Evolutionary conservation across 2,888 invertebrate species (phyloP).

Genomic region (Branchellion lobata): DNA sequence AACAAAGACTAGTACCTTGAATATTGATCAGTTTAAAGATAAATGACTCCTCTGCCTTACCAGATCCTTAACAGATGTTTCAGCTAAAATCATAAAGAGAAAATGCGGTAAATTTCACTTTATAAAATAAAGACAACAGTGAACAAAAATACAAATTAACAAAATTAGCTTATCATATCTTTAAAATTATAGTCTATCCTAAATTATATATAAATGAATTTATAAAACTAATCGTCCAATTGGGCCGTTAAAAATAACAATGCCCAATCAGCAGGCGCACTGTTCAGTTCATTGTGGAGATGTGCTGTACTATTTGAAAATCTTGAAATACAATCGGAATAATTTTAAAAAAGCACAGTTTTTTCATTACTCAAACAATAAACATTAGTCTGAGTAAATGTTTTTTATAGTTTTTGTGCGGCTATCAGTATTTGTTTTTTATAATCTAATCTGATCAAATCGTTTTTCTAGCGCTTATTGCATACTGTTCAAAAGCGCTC

Average conservation of each 20-base stretch:
- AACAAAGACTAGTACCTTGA: background rate
- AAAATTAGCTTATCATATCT: background rate
- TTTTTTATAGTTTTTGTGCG: too few relatives aligned
- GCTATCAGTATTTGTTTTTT: too few relatives aligned
- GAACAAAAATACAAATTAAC: background rate
- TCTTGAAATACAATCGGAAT: too few relatives aligned
- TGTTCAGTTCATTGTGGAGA: background rate
- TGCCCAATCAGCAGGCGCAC: constrained; percentile 23
- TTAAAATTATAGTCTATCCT: background rate
- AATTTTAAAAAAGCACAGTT: too few relatives aligned
- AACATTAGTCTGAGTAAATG: too few relatives aligned
- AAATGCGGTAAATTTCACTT: too few relatives aligned
- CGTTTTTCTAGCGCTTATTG: too few relatives aligned
- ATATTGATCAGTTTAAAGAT: background rate
- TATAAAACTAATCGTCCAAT: constrained; percentile 8
- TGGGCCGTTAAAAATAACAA: constrained; percentile 15
- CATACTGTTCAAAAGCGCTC: too few relatives aligned
- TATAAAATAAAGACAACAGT: too few relatives aligned
- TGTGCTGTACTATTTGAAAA: background rate
- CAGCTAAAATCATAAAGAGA: constrained; percentile 1
- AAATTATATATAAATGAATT: constrained; percentile 12
- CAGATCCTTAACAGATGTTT: constrained; percentile 22
- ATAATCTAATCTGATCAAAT: too few relatives aligned
- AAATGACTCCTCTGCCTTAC: background rate
- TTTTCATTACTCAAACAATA: too few relatives aligned